Conservation (phyloP, 2,113 vertebrate species). For the Epinephelus lanceolatus region DNA sequence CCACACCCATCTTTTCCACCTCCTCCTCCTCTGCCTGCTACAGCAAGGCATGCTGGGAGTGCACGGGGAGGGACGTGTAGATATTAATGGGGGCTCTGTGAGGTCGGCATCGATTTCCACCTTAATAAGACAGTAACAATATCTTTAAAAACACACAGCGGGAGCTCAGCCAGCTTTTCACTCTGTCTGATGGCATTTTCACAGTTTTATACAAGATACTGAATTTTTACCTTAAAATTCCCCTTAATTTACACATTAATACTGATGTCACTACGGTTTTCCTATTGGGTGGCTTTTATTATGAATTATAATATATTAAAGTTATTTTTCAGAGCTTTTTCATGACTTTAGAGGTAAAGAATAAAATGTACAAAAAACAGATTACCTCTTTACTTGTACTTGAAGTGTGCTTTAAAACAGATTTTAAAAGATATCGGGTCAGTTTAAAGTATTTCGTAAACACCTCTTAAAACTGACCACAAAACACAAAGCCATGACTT, state of each 20-base stretch:
- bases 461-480: too few species aligned
- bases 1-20: constrained; percentile 2
- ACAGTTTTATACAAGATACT: too few species aligned
- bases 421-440: background rate
- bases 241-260: background rate
- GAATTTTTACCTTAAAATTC: background rate
- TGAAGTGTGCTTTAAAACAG: background rate
- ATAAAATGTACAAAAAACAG: background rate
- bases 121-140: constrained; percentile 75
- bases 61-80: background rate
- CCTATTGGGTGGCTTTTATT: too few species aligned
- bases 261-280: background rate
- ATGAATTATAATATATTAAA: background rate
- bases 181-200: too few species aligned
- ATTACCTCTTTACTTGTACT: background rate
- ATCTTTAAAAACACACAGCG: constrained; percentile 68
- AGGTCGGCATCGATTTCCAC: constrained; percentile 74
- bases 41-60: constrained; percentile 66
- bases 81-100: constrained; percentile 65
- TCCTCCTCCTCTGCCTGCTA: background rate
- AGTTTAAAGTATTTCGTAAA: background rate
- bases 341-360: background rate
- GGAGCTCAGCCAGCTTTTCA: background rate
- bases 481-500: too few species aligned
- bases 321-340: background rate